phyloP scores from a whole-genome alignment of 2,113 vertebrate genomes.

The Uria aalge region DNA sequence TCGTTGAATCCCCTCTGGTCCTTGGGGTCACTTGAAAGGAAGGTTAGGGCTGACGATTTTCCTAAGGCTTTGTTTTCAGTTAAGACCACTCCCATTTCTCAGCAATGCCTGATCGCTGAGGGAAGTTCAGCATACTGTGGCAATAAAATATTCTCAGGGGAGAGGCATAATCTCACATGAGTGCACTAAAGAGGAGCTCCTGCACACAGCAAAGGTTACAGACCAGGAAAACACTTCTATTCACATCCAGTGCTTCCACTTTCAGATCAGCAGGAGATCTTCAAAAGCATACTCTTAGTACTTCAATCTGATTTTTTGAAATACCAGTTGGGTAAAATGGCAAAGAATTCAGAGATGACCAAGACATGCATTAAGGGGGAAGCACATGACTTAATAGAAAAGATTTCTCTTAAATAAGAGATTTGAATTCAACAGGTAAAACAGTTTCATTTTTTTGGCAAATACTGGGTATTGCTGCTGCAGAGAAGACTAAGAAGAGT shows the following conservation, averaged over 20 bases:
- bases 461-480: not conserved
- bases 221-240: not conserved
- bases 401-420: not conserved
- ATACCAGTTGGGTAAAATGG: not conserved
- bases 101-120: not conserved
- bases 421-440: not conserved
- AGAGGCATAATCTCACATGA: not conserved
- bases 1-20: not conserved
- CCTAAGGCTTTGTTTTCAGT: not conserved
- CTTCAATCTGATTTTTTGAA: not conserved
- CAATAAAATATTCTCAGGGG: not conserved
- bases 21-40: not conserved
- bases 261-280: not conserved
- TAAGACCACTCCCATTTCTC: not conserved
- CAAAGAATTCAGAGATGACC: not conserved
- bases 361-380: not conserved
- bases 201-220: not conserved
- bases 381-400: not conserved
- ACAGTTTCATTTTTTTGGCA: not conserved
- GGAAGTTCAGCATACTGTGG: not conserved
- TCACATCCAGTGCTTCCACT: not conserved
- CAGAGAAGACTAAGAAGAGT: not conserved
- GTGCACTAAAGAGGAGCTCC: not conserved
- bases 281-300: not conserved
- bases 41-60: not conserved